Base-by-base conservation (phyloP, 1,140 invertebrate genomes). In the Episyrphus balteatus region DNA sequence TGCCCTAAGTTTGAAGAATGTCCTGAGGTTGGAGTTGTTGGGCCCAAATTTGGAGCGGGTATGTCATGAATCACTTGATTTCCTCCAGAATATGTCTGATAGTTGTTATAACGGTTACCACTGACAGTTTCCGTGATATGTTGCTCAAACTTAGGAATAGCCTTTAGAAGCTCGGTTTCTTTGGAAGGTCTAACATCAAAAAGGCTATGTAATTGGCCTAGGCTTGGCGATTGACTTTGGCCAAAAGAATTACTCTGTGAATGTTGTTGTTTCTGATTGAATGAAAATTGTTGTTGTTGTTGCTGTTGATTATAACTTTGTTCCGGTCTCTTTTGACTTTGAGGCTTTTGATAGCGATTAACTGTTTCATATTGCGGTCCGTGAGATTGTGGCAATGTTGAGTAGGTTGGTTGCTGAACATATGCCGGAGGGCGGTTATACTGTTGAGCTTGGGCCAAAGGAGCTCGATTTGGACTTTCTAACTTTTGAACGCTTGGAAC, bases 101-200 rank as follows among this genome's bases (percentile, higher is more conserved):
- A 59, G 49, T 50, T 59, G 51, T 53, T 57, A 33, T 56, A 62
- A 3, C 41, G 47, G 18, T 51, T 59, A 32, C 55, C 53, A 19
- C 58, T 56, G 0, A 73, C 66, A 32, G 70, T 71, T 17, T 78
- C 71, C 6, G 76, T 75, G 37, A 81, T 80, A 58, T 86, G 83
- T 53, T 86, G 82, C 66, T 86, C 84, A 48, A 79, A 78, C 68
- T 83, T 84, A 8, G 84, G 78, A 46, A 86, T 76, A 26, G 83
- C 77, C 49, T 80, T 77, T n/a, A 83, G 75, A 36, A 86, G 69
- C 67, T 86, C 81, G 13, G 81, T 80, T 44, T 66, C 63, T 48
- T 63, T 63, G 5, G 62, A 66, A 5, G 62, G 57, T 30, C 62
- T 55, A 7, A 63, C 59, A 38, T 65, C 62, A 10, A 65, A 66